Evolutionary conservation across 2,797 vertebrate genomes (phyloP).

Genomic region (Momotus momota): DNA sequence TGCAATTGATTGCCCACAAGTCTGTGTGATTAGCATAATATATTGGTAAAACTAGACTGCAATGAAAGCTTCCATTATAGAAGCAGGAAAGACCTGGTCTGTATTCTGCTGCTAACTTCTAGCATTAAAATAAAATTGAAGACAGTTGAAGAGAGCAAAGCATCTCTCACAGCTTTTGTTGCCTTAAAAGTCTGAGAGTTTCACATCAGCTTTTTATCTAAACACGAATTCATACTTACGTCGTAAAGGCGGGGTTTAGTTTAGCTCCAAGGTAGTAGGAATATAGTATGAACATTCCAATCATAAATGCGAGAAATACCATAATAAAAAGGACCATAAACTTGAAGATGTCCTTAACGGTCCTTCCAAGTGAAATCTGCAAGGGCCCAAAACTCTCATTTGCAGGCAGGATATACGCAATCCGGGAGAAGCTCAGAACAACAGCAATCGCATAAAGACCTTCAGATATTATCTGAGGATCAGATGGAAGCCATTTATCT

Average conservation of each 20-base stretch:
- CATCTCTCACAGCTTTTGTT: neutral
- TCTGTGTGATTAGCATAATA: neutral
- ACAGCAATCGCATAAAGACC: conserved; percentile 91
- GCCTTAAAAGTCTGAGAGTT: neutral
- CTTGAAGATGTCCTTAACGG: conserved; percentile 92
- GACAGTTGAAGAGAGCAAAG: neutral
- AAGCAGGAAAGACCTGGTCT: neutral
- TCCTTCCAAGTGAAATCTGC: conserved; percentile 91
- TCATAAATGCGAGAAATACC: conserved; percentile 93
- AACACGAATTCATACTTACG: conserved; percentile 80
- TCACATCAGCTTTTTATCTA: neutral
- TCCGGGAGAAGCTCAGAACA: conserved; percentile 90
- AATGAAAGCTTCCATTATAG: neutral
- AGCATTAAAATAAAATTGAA: too few relatives aligned
- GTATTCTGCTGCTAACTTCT: neutral
- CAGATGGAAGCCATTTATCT: conserved; percentile 91
- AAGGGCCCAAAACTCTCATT: conserved; percentile 91
- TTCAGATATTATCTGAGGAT: conserved; percentile 92
- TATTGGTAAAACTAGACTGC: neutral
- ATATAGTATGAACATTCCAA: conserved; percentile 92
- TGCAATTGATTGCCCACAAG: neutral
- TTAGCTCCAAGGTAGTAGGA: conserved; percentile 92
- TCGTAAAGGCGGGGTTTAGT: conserved; percentile 89
- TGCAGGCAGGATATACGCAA: conserved; percentile 90
- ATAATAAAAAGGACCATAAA: conserved; percentile 94